Base-by-base conservation (phyloP, 2,888 invertebrate species). In the Pollenia amentaria region DNA sequence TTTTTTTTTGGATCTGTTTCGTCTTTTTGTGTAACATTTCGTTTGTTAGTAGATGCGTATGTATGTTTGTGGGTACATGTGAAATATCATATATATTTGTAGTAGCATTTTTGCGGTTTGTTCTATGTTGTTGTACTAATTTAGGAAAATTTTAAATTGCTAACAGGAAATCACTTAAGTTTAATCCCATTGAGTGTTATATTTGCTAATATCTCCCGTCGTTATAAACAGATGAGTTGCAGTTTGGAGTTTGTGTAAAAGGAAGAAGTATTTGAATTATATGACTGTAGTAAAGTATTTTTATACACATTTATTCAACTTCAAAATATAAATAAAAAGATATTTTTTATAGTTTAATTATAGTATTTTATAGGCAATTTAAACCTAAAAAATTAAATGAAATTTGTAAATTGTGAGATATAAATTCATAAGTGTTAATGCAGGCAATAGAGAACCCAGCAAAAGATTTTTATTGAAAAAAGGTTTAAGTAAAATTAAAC, bases 91-190 rank as follows among this genome's bases (percentile, higher is more conserved):
- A 4, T 76, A 46, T 57, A 42, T 64, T 55, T 21, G 16, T 67
- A n/a, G 4, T 46, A 29, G 42, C 1, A 16, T 46, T 78, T 76
- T 73, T 80, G 83, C 80, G 87, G 80, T 67, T 77, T 83, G 82
- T 85, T 85, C 40, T 48, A 83, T 83, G 80, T 76, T 87, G 80
- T 80, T 87, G 87, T 87, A 84, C 87, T 87, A 87, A 87, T 87
- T 87, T 87, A 84, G 83, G 62, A 83, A 87, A 80, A 84, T 83
- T 87, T 87, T 84, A 87, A 87, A 87, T 87, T 87, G 83, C 87
- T 80, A 87, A 87, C 87, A 87, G 87, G 87, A 87, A 87, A 87
- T 84, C 87, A 87, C 83, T 87, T 87, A 87, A 80, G 80, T 87
- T 87, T 87, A 87, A 87, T 87, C 83, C 83, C 87, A 87, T 87